Conservation (phyloP, 2,113 vertebrate species). For the Syrmaticus mikado region DNA sequence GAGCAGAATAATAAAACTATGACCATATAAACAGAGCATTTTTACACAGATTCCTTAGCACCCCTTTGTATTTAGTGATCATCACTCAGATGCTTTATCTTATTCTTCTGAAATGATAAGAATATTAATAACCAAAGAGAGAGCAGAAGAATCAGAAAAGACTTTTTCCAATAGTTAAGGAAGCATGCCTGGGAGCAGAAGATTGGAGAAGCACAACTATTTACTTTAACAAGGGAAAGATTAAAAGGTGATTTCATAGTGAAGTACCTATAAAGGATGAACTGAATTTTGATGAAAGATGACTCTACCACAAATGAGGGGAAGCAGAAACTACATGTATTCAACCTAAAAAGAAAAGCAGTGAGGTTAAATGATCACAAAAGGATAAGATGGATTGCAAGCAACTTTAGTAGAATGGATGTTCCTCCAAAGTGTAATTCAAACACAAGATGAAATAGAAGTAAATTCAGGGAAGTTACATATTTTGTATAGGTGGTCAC, state of each 20-base stretch:
- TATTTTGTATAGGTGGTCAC: background rate
- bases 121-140: background rate
- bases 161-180: background rate
- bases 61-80: background rate
- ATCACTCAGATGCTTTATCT: background rate
- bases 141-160: background rate
- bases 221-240: background rate
- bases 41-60: background rate
- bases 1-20: background rate
- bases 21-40: background rate
- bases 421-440: background rate
- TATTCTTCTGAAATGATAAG: background rate
- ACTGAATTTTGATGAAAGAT: background rate
- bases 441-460: background rate
- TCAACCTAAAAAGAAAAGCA: conserved; percentile 10
- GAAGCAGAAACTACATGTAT: background rate
- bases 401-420: background rate
- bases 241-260: background rate
- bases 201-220: background rate
- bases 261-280: background rate
- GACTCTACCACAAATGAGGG: background rate
- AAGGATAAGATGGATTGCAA: background rate
- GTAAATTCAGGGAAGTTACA: background rate
- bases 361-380: background rate
- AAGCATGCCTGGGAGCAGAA: background rate